A percentile compares a stretch with the other conserved stretches of the same genome.
Evolutionary conservation across 1,140 invertebrate genomes (phyloP).

Genomic region (Lepidurus couesii): DNA sequence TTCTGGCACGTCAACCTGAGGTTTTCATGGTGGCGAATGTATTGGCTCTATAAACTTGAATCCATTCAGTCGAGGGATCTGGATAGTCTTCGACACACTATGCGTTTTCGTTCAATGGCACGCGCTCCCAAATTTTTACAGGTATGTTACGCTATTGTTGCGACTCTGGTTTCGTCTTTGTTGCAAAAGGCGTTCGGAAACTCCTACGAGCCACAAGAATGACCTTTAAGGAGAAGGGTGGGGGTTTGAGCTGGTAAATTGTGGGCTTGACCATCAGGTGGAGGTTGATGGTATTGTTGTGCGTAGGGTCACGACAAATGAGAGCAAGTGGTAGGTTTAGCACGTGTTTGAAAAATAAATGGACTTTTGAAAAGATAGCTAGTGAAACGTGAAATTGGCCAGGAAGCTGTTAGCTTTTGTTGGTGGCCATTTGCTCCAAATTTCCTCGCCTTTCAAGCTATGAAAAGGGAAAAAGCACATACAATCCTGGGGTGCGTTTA

Average conservation of each 20-base stretch:
- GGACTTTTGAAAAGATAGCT: not conserved
- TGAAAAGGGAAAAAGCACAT: not conserved
- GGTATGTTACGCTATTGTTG: not conserved
- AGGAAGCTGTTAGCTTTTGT: slow-evolving; percentile 10
- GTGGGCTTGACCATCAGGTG: not conserved
- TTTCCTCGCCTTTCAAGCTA: not conserved
- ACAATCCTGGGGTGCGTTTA: slow-evolving; percentile 5
- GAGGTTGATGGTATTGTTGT: not conserved
- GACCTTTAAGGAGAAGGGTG: not conserved
- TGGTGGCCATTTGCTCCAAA: slow-evolving; percentile 14
- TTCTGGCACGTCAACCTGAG: not conserved
- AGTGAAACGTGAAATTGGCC: slow-evolving; percentile 7
- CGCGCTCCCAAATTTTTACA: not conserved
- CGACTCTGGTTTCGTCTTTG: not conserved
- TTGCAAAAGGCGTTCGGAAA: too few relatives aligned
- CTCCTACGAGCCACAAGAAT: too few relatives aligned
- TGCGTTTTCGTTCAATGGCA: not conserved
- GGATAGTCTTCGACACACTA: not conserved
- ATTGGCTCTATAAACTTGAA: not conserved
- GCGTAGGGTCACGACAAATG: not conserved
- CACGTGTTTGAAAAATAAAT: not conserved
- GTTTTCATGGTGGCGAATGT: not conserved
- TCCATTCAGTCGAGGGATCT: not conserved
- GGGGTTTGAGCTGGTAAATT: not conserved
- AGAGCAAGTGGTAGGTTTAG: not conserved